Evolutionary conservation across 2,888 invertebrate species (phyloP).

Genomic region (Melinopterus prodromus): DNA sequence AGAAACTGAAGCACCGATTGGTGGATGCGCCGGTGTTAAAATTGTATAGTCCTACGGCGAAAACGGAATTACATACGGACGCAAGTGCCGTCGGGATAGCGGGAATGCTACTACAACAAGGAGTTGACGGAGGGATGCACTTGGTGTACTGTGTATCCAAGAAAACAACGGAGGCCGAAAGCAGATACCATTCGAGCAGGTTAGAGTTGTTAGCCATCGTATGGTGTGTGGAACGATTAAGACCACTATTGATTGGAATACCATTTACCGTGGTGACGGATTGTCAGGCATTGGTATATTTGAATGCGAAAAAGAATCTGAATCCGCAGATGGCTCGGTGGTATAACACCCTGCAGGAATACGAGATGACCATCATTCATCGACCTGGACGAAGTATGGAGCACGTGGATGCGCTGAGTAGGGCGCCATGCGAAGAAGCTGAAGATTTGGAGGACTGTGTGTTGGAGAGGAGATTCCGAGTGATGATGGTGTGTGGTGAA

Average conservation of each 20-base stretch:
- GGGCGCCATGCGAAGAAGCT: slow-evolving; percentile 12
- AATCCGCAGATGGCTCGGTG: slow-evolving; percentile 43
- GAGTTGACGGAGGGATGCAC: slow-evolving; percentile 37
- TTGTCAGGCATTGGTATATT: slow-evolving; percentile 44
- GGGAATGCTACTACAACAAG: slow-evolving; percentile 43
- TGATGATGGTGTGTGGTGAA: neutral
- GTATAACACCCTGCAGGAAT: slow-evolving; percentile 41
- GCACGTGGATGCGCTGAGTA: slow-evolving; percentile 39
- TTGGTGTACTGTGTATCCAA: slow-evolving; percentile 43
- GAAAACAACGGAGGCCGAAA: slow-evolving; percentile 40
- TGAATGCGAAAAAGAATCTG: slow-evolving; percentile 40
- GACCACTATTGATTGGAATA: slow-evolving; percentile 44
- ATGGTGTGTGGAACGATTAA: slow-evolving; percentile 42
- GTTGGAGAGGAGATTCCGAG: neutral
- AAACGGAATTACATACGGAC: slow-evolving; percentile 14
- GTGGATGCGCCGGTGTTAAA: slow-evolving; percentile 7
- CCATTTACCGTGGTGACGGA: slow-evolving; percentile 44
- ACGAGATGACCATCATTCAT: slow-evolving; percentile 42
- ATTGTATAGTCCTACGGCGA: slow-evolving; percentile 7
- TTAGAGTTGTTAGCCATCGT: slow-evolving; percentile 48
- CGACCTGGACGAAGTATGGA: slow-evolving; percentile 42
- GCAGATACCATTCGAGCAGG: slow-evolving; percentile 44
- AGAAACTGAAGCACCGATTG: neutral
- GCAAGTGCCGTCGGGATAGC: slow-evolving; percentile 38
- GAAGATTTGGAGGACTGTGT: neutral